A percentile compares a stretch with the other conserved stretches of the same genome.
Evolutionary conservation across 1,140 invertebrate genomes (phyloP).

Genomic region (Nephotettix cincticeps): DNA sequence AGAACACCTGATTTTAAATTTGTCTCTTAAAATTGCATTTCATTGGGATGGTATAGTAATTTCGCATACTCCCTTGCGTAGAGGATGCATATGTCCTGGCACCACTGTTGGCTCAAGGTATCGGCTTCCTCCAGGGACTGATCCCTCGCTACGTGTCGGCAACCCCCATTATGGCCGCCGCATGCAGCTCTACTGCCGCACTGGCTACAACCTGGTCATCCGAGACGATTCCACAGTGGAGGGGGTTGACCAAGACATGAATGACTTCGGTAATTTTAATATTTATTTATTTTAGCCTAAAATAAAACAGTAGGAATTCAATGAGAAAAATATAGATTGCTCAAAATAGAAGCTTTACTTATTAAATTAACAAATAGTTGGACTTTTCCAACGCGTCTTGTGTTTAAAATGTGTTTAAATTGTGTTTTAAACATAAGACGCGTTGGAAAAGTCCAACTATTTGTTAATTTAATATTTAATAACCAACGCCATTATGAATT

Average conservation of each 20-base stretch:
- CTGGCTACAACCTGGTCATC: conserved; percentile 57
- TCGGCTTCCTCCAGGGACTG: conserved; percentile 1
- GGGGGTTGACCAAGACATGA: conserved; percentile 53
- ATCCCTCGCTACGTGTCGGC: conserved; percentile 26
- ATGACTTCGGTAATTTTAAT: conserved; percentile 53
- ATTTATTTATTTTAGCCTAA: background rate
- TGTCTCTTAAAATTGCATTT: too few relatives aligned
- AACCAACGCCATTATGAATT: too few relatives aligned
- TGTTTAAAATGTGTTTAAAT: too few relatives aligned
- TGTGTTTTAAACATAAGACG: too few relatives aligned
- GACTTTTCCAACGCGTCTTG: too few relatives aligned
- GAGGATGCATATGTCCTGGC: background rate
- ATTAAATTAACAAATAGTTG: too few relatives aligned
- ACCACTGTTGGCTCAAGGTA: background rate
- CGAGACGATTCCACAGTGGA: conserved; percentile 53
- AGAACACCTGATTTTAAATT: too few relatives aligned
- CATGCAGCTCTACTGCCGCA: conserved; percentile 58
- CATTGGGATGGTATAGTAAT: too few relatives aligned
- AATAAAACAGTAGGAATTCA: conserved; percentile 20
- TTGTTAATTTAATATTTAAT: too few relatives aligned
- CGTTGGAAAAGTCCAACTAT: too few relatives aligned
- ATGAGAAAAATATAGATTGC: too few relatives aligned
- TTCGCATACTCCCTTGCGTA: background rate
- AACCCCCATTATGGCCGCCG: conserved; percentile 40
- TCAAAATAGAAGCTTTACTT: too few relatives aligned